Evolutionary conservation across 2,113 vertebrate genomes (phyloP), one percentile per base, ranked within the genome.

Genomic region (Tragulus kanchil): DNA sequence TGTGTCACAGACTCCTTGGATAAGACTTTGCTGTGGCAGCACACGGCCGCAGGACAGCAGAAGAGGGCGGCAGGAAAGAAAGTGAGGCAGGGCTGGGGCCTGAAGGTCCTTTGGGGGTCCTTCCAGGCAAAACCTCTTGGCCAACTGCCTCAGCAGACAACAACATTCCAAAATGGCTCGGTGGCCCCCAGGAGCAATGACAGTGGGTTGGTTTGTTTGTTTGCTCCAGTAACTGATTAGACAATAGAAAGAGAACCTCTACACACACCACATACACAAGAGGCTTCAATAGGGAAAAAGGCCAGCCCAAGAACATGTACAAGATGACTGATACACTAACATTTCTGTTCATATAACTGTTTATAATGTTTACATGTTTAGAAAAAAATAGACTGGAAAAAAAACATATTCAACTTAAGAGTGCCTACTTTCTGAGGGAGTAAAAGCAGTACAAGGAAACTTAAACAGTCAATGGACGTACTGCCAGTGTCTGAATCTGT

Each of bases 371-470:
- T 36, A 36, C 36, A 36, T 36, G 36, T 36, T 36, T 36, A 54
- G 73, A 61, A 69, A 81, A 62, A 95, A 89, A 17, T 14, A 77
- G 45, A 26, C 56, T n/a, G 6, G 36, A 36, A 48, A 42, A 61
- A 92, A 91, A 56, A 61, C 23, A 65, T 28, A 73, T 42, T 82
- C 26, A 54, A 26, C 13, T 78, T 92, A 79, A 81, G 42, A 81
- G 50, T 31, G 23, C 10, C 58, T 56, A 86, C 26, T 67, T 92
- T n/a, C 36, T 31, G 50, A 69, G 65, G 65, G 83, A 89, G 54
- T 3, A 14, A 58, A 93, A 48, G 9, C 25, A 75, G 54, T 54
- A 28, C 65, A 81, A 12, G 13, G 56, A 48, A 90, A 54, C 78
- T 87, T 69, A 92, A 96, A 71, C 36, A 90, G 31, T 64, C 59